Base-by-base conservation (phyloP, 2,888 invertebrate genomes). In the Pheosia gnoma region DNA sequence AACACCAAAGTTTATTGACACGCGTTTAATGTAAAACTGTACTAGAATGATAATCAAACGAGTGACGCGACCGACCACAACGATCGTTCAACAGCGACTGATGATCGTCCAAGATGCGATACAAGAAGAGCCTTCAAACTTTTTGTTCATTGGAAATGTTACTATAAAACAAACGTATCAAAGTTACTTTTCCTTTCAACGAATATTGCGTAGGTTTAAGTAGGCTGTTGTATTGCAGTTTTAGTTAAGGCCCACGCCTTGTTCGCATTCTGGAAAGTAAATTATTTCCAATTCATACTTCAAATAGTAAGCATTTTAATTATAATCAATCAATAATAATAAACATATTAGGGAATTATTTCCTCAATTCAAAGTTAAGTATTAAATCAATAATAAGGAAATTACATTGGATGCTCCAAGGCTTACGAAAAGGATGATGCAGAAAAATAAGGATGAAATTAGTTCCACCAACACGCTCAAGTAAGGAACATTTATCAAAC, bases 71-170 rank as follows among this genome's bases (percentile, higher is more conserved):
- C 83, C 79, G 78, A 68, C 53, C 71, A 45, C 58, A 65, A 52
- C 76, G 67, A 75, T 71, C 74, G 75, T 75, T 70, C 75, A 74
- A 74, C 75, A 81, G 78, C 76, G 75, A 92, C 92, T 92, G 85
- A 84, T 83, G 79, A 76, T 80, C 78, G 77, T 68, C 72, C 69
- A 73, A 74, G 56, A 57, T 45, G 57, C 43, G 82, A 80, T 84
- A 82, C 70, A 70, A 74, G 68, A 68, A 74, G 79, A 80, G 77
- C 77, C 78, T 76, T 80, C 77, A 67, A 64, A 68, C 41, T 72
- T 67, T 62, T 67, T 51, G 67, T 45, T 70, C 75, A 69, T 59
- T 63, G 78, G 62, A 85, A 84, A 79, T 64, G 82, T 70, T 62
- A 75, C 80, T 82, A 77, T 86, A 82, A 67, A 39, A 0, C 3